Conservation (phyloP, 2,113 vertebrate genomes). For the Paratilapia polleni region DNA sequence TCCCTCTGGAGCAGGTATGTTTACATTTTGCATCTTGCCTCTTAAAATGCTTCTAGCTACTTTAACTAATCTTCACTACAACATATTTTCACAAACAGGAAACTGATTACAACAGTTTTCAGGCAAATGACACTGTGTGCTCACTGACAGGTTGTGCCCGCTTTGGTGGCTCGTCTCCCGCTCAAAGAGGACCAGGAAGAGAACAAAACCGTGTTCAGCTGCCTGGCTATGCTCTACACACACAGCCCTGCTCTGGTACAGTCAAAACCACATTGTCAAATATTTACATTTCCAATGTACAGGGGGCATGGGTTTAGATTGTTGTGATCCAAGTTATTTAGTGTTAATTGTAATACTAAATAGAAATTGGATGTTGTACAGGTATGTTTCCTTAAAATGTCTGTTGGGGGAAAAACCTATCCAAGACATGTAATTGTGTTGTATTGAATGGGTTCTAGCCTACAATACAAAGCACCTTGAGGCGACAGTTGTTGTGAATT, state of each 20-base stretch:
- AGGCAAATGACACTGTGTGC: background rate
- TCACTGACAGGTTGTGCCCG: slow-evolving; percentile 83
- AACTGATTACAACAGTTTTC: background rate
- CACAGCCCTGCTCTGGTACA: slow-evolving; percentile 71
- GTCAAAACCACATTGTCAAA: background rate
- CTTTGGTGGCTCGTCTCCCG: slow-evolving; percentile 82
- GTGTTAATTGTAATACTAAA: background rate
- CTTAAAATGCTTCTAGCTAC: background rate
- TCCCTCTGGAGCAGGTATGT: slow-evolving; percentile 87
- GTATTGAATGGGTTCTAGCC: too few relatives aligned
- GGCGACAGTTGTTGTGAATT: too few relatives aligned
- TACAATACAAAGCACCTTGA: too few relatives aligned
- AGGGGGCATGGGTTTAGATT: background rate
- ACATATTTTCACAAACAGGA: background rate
- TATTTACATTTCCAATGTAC: background rate
- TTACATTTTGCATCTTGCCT: background rate
- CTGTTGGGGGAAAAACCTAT: too few relatives aligned
- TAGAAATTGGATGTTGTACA: background rate
- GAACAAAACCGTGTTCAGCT: slow-evolving; percentile 85
- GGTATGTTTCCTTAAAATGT: background rate
- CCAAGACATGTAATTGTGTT: too few relatives aligned
- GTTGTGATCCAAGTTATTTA: background rate
- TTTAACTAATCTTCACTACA: background rate
- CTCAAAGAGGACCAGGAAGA: slow-evolving; percentile 90
- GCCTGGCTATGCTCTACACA: slow-evolving; percentile 85